Conservation (phyloP, 2,113 vertebrate genomes). For the Erythrocercus mccallii region DNA sequence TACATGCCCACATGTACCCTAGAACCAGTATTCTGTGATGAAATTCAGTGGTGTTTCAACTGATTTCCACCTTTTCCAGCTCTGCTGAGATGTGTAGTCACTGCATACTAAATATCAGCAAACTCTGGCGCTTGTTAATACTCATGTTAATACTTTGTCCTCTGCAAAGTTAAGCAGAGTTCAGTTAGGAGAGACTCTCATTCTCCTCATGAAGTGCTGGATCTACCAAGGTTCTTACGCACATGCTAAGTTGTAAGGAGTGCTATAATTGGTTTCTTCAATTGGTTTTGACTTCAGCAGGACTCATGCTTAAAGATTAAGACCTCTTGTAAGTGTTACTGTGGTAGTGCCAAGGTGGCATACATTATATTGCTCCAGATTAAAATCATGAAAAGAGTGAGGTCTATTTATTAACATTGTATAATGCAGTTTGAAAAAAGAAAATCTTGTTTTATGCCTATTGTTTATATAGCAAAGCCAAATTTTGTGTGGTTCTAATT, state of each 20-base stretch:
- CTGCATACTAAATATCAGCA: accelerated
- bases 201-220: background rate
- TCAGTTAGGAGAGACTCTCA: background rate
- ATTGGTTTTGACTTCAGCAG: background rate
- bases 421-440: background rate
- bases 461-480: background rate
- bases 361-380: background rate
- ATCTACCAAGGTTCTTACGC: background rate
- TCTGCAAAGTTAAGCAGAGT: background rate
- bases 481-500: background rate
- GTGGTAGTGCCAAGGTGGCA: background rate
- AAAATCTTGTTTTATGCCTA: background rate
- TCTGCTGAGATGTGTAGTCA: background rate
- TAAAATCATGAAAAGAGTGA: background rate
- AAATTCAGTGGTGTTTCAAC: background rate
- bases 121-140: background rate
- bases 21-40: background rate
- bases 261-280: background rate
- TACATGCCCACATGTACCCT: background rate
- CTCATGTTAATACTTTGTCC: background rate
- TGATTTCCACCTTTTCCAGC: background rate
- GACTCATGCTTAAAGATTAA: background rate
- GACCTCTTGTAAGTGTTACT: background rate
- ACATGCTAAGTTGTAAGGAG: background rate
- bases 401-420: background rate